Evolutionary conservation across 2,888 invertebrate species (phyloP).

Genomic region (Chrysopilus asiliformis): DNA sequence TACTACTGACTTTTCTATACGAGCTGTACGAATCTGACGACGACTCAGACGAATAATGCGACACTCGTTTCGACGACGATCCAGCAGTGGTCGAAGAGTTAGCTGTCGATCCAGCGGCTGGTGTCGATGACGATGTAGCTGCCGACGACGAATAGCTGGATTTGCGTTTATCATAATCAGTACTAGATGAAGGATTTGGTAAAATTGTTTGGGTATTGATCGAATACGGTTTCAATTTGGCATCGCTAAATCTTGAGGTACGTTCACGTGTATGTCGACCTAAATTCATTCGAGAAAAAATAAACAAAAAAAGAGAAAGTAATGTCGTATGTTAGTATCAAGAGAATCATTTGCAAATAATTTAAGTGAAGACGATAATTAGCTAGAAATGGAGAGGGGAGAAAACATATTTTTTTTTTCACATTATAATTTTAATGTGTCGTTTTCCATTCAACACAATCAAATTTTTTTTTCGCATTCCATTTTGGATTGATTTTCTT

Average conservation of each 20-base stretch:
- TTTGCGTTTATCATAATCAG: constrained; percentile 10
- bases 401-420: too few relatives aligned
- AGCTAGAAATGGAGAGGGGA: too few relatives aligned
- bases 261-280: constrained; percentile 32
- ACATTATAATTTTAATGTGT: too few relatives aligned
- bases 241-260: constrained; percentile 34
- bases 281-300: constrained; percentile 14
- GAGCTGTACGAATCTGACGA: constrained; percentile 11
- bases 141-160: too few relatives aligned
- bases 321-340: not conserved
- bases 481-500: constrained; percentile 3
- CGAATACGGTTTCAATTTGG: constrained; percentile 17
- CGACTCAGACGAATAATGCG: constrained; percentile 4
- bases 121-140: too few relatives aligned
- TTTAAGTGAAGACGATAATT: too few relatives aligned
- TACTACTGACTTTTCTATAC: constrained; percentile 6
- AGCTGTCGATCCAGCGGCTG: constrained; percentile 5
- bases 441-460: too few relatives aligned
- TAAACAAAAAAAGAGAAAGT: constrained; percentile 7
- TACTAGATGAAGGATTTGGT: constrained; percentile 6
- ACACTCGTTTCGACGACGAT: constrained; percentile 3
- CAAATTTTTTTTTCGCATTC: constrained; percentile 1
- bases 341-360: too few relatives aligned
- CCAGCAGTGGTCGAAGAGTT: not conserved
- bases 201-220: constrained; percentile 7